Conservation (phyloP, 2,113 vertebrate genomes). For the Notarius quadriscutis region DNA sequence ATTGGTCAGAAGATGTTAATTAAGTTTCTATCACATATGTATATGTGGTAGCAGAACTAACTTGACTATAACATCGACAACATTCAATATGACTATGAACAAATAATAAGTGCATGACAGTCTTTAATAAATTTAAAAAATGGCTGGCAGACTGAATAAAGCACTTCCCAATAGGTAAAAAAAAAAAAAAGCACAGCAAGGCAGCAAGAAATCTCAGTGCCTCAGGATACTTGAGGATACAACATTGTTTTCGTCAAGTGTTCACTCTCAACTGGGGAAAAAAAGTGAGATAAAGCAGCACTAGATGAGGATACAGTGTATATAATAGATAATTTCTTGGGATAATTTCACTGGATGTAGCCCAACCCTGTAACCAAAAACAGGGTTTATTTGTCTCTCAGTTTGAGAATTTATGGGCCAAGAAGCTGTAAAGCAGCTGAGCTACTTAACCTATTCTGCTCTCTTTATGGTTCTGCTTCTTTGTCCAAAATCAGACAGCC, state of each 20-base stretch:
- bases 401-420: conserved; percentile 25
- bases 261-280: background rate
- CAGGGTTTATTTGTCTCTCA: conserved; percentile 15
- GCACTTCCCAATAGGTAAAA: background rate
- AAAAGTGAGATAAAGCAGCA: background rate
- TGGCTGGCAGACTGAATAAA: background rate
- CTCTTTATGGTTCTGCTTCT: background rate
- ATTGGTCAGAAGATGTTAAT: background rate
- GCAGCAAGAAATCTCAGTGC: too few species aligned
- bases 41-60: background rate
- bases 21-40: background rate
- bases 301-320: background rate
- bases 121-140: background rate
- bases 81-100: background rate
- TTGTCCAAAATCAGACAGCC: conserved; percentile 4
- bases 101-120: background rate
- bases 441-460: conserved; percentile 17
- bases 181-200: background rate
- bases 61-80: background rate
- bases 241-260: background rate
- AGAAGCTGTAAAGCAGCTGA: conserved; percentile 29
- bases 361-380: conserved; percentile 40
- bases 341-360: background rate
- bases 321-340: background rate
- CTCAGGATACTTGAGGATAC: background rate